Evolutionary conservation across 2,797 vertebrate genomes (phyloP), one percentile per base, ranked within the genome.

Genomic region (Etheostoma nigrum): DNA sequence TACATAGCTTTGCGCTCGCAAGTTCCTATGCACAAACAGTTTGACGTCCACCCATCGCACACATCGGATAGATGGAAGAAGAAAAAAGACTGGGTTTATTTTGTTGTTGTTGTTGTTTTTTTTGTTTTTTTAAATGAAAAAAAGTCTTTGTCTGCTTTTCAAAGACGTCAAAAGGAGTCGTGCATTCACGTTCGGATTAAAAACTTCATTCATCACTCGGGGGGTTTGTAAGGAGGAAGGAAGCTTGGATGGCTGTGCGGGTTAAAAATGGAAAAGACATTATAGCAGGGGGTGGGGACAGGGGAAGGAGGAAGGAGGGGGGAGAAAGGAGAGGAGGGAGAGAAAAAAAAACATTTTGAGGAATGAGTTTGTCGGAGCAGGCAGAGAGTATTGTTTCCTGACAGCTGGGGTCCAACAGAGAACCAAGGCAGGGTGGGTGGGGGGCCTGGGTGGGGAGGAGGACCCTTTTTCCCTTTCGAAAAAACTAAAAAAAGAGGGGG

Each of bases 211-310:
- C 91, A 90, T 93, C 91, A 93, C 87, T 88, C 78, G 0, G 86
- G 79, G 87, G 78, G 88, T 92, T 92, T 91, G 86, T 89, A 86
- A 91, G 83, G 79, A 94, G 93, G 94, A 95, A 94, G 95, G 95
- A 95, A 95, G 93, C 90, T 93, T 94, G 93, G 93, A 94, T 89
- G 91, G 90, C 90, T 85, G 83, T 61, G 33, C 33, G 86, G 90
- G 93, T 95, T 95, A 95, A 95, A 96, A 96, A 95, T 96, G 95
- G 95, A 95, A 95, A 95, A 96, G 92, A 94, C 94, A 95, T 95
- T 95, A 95, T 88, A 88, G 90, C 86, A 90, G 88, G 84, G 86
- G 88, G 36, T 0, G 88, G 85, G 78, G 80, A 78, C 81, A 85
- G 83, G 80, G 80, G 79, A 71, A 33, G 33, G 11, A 57, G 33